Evolutionary conservation across 2,888 invertebrate species (phyloP).

Genomic region (Hoplodrina ambigua): DNA sequence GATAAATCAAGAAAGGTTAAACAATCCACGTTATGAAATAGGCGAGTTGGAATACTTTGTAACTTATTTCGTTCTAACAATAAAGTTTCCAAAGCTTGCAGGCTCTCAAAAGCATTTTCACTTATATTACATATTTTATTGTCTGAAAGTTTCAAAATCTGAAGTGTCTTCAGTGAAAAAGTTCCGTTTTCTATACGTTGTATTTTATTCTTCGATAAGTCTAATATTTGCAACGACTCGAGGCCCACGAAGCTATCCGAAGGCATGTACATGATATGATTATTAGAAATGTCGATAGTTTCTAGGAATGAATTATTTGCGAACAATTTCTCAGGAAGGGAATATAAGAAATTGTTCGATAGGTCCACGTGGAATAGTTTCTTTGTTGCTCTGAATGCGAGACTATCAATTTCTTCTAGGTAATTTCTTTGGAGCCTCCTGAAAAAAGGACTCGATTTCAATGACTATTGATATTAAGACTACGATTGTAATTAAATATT

Average conservation of each 20-base stretch:
- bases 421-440: conserved; percentile 92
- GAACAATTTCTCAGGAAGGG: conserved; percentile 91
- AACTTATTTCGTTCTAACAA: conserved; percentile 90
- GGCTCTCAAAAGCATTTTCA: conserved; percentile 88
- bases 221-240: conserved; percentile 91
- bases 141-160: conserved; percentile 92
- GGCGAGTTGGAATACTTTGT: conserved; percentile 81
- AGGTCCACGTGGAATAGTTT: conserved; percentile 93
- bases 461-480: neutral
- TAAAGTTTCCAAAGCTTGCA: conserved; percentile 88
- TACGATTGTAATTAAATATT: neutral
- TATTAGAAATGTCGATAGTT: conserved; percentile 92
- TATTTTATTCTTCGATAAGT: conserved; percentile 93
- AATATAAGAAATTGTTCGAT: conserved; percentile 91
- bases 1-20: conserved; percentile 89
- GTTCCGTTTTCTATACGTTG: conserved; percentile 90
- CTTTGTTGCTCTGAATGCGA: conserved; percentile 90
- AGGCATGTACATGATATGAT: conserved; percentile 91
- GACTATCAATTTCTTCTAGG: conserved; percentile 91
- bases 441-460: conserved; percentile 72
- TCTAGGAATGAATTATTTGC: conserved; percentile 90
- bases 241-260: conserved; percentile 90
- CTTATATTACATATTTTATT: conserved; percentile 92
- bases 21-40: conserved; percentile 87
- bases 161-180: conserved; percentile 90